phyloP scores from a whole-genome alignment of 2,888 invertebrate genomes.

The Tetanocera ferruginea region DNA sequence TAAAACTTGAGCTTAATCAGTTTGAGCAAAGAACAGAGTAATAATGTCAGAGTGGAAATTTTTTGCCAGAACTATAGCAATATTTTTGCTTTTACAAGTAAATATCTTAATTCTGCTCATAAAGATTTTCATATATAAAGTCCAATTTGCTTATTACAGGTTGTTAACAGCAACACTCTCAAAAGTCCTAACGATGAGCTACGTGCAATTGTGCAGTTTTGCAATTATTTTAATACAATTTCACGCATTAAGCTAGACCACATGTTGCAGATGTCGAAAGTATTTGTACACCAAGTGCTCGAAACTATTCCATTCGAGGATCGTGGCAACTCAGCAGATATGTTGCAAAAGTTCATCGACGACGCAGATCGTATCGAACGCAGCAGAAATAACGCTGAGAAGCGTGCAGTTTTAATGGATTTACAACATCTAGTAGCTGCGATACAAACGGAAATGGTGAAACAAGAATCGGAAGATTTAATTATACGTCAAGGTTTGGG shows the following conservation, averaged over 20 bases:
- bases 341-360: constrained; percentile 45
- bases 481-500: constrained; percentile 46
- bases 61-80: not conserved
- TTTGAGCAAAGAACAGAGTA: not conserved
- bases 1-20: not conserved
- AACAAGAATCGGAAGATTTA: constrained; percentile 48
- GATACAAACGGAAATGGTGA: constrained; percentile 48
- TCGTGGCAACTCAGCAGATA: constrained; percentile 47
- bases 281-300: constrained; percentile 43
- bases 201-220: constrained; percentile 44
- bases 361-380: constrained; percentile 40
- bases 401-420: constrained; percentile 44
- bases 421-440: constrained; percentile 46
- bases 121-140: not conserved
- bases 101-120: not conserved
- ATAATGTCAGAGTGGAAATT: not conserved
- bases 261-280: constrained; percentile 44
- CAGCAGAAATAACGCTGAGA: constrained; percentile 42
- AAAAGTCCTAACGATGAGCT: constrained; percentile 31
- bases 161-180: not conserved
- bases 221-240: constrained; percentile 48
- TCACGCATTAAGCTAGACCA: constrained; percentile 47
- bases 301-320: constrained; percentile 48
- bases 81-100: constrained; percentile 3
- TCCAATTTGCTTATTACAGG: not conserved